Conservation (phyloP, 2,113 vertebrate genomes). For the Raphicerus campestris region DNA sequence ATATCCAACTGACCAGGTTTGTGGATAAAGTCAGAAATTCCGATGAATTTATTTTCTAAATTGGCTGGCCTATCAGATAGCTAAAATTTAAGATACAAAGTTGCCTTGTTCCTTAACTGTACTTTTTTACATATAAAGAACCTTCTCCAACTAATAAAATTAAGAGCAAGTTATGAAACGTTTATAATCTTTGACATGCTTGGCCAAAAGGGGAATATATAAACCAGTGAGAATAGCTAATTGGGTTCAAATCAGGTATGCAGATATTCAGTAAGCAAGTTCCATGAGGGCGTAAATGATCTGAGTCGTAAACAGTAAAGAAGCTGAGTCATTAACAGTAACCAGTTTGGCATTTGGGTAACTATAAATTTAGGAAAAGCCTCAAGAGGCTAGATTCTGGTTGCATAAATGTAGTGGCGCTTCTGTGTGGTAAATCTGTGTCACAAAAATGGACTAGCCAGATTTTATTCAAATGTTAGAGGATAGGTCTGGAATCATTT, state of each 20-base stretch:
- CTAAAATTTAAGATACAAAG: neutral
- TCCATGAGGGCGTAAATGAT: neutral
- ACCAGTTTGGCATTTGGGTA: neutral
- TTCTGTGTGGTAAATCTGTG: neutral
- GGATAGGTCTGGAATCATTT: neutral
- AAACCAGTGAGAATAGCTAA: neutral
- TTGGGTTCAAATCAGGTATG: neutral
- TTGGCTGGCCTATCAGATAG: neutral
- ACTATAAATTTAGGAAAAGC: neutral
- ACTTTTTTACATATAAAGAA: neutral
- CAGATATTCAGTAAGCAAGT: neutral
- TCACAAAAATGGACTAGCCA: neutral
- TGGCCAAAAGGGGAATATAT: neutral
- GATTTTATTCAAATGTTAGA: slow-evolving; percentile 4
- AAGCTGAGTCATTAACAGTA: neutral
- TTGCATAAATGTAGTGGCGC: neutral
- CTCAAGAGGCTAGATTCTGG: neutral
- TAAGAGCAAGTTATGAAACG: neutral
- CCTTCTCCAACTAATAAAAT: neutral
- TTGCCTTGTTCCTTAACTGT: neutral
- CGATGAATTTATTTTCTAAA: neutral
- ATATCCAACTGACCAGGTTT: neutral
- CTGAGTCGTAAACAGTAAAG: neutral
- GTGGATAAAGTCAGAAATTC: neutral
- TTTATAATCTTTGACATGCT: neutral